Base-by-base conservation (phyloP, 2,113 vertebrate species). In the Megaptera novaeangliae region DNA sequence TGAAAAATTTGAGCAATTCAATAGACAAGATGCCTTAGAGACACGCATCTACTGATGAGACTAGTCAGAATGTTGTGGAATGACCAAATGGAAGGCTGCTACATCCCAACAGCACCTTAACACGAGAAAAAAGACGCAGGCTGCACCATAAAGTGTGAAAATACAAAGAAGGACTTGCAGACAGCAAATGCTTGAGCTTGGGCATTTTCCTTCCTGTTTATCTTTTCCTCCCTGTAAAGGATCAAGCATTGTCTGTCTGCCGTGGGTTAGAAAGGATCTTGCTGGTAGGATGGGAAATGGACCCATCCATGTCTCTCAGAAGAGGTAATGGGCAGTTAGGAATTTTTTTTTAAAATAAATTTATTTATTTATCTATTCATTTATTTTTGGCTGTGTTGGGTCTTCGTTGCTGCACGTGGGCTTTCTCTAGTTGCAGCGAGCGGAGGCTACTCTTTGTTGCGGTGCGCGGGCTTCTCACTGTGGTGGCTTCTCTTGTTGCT, bases 391-490 rank as follows among this genome's bases (percentile, higher is more conserved):
- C 14, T 15, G 49, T 52, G 49, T 52, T 52, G 49, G 49, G 49
- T 52, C 14, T 52, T 52, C 1, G 4, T 15, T 52, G 49, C 49
- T 5, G 49, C 49, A 52, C 14, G 14, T 4, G 4, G 49, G 14
- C 4, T 15, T 15, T 52, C 14, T 52, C 49, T 52, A 52, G 49
- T 5, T 52, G 49, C 4, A 5, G 49, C 4, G 14, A 15, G 49
- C 0, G 14, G 49, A 14, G 49, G 1, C 14, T 52, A 52, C 49
- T 15, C 14, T 15, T 52, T 1, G 49, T 15, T 52, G 49, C 1
- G 14, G 14, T 52, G 49, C 14, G 4, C 49, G 41, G 41, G 41
- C 41, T 44, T 44, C 41, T 44, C 41, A 6, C 1, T 41, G 41
- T 1, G 41, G 41, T 41, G 41, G 41, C 41, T 44, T 44, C 41